These are phyloP conservation scores for Tetragnatha montana DNA, from an alignment of 2,888 invertebrate genomes.

Conservation along the genomic window DNA sequence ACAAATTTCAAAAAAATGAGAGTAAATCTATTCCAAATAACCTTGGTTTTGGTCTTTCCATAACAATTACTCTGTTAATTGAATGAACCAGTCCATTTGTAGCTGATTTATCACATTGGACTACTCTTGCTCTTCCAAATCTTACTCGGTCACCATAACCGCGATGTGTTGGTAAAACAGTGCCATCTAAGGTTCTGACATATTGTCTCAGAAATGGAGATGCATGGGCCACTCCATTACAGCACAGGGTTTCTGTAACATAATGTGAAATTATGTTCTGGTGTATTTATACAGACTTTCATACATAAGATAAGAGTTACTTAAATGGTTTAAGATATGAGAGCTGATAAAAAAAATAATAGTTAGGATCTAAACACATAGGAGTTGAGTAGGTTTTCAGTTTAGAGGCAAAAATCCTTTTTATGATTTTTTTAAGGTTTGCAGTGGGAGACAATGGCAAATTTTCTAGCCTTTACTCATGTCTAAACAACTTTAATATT, in stretches of 20 bases:
- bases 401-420: too few species aligned
- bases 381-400: too few species aligned
- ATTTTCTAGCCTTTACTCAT: too few species aligned
- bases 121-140: slow-evolving; percentile 75
- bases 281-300: background rate
- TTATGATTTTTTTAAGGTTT: too few species aligned
- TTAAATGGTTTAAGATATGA: background rate
- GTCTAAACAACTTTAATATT: too few species aligned
- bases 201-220: slow-evolving; percentile 75
- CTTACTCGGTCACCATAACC: slow-evolving; percentile 74
- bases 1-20: slow-evolving; percentile 32
- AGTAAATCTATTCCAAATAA: slow-evolving; percentile 60
- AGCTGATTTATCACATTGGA: slow-evolving; percentile 75
- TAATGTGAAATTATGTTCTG: background rate
- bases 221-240: slow-evolving; percentile 75
- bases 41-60: slow-evolving; percentile 18
- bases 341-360: background rate
- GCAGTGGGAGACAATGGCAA: too few species aligned
- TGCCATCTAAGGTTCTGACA: slow-evolving; percentile 75
- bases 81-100: slow-evolving; percentile 76
- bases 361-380: background rate
- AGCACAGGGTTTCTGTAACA: slow-evolving; percentile 74
- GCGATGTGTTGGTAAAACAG: slow-evolving; percentile 74
- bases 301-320: background rate
- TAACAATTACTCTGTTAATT: slow-evolving; percentile 74